Conservation (phyloP, 1,140 invertebrate species). For the Andricus grossulariae region DNA sequence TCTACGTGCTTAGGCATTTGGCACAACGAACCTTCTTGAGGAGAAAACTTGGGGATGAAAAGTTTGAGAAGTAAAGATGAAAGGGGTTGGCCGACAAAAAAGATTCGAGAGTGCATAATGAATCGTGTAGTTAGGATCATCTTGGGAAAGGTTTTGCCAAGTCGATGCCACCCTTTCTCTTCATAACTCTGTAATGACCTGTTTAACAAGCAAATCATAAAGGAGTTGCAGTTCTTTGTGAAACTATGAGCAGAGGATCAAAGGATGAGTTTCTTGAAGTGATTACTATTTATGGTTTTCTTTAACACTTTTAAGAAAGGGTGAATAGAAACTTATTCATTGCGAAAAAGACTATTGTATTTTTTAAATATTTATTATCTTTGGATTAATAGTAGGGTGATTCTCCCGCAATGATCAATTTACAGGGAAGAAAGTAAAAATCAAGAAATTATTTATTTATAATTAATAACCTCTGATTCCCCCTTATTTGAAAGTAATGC, state of each 20-base stretch:
- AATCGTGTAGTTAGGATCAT: neutral
- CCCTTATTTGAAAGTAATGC: too few species aligned
- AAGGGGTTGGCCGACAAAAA: neutral
- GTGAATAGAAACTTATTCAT: neutral
- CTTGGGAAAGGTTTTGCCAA: neutral
- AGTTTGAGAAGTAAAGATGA: neutral
- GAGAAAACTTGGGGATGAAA: neutral
- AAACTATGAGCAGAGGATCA: neutral
- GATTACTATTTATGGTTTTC: neutral
- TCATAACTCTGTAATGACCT: slow-evolving; percentile 15
- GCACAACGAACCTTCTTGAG: neutral
- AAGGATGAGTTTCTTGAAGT: neutral
- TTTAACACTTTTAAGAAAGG: neutral
- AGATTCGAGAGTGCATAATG: slow-evolving; percentile 7
- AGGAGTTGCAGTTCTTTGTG: neutral
- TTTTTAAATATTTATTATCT: too few species aligned
- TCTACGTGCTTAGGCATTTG: slow-evolving; percentile 24
- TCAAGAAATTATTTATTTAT: too few species aligned
- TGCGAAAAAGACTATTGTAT: neutral
- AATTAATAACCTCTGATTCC: too few species aligned
- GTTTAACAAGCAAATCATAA: neutral
- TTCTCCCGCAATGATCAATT: too few species aligned
- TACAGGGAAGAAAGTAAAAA: too few species aligned
- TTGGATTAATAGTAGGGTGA: too few species aligned
- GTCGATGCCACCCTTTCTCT: neutral